phyloP scores from a whole-genome alignment of 2,888 invertebrate species.

The Aspidapion aeneum region DNA sequence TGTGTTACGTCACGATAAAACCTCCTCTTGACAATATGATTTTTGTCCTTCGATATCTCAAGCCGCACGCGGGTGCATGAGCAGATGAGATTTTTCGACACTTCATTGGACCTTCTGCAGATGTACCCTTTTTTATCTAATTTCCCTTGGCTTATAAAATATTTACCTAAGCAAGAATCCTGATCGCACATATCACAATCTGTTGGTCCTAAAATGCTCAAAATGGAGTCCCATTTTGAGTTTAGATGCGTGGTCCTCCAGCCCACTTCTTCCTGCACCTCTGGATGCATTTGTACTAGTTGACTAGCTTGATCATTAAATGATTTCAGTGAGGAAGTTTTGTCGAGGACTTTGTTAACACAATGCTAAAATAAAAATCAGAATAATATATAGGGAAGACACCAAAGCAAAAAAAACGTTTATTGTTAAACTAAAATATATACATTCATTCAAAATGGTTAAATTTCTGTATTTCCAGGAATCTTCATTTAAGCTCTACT shows the following conservation, averaged over 20 bases:
- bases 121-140: too few species aligned
- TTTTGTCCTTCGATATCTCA: too few species aligned
- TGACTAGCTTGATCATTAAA: constrained; percentile 77
- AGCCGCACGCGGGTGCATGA: too few species aligned
- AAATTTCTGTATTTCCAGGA: too few species aligned
- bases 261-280: constrained; percentile 63
- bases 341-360: constrained; percentile 70
- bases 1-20: too few species aligned
- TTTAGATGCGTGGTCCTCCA: constrained; percentile 73
- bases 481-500: too few species aligned
- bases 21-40: too few species aligned
- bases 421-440: constrained; percentile 3
- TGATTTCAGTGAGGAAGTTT: constrained; percentile 66
- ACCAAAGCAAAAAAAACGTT: constrained; percentile 13
- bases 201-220: constrained; percentile 63
- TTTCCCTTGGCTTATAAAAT: too few species aligned
- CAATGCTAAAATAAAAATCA: constrained; percentile 58
- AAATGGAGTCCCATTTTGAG: constrained; percentile 75
- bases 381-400: constrained; percentile 11
- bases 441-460: too few species aligned
- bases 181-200: constrained; percentile 46
- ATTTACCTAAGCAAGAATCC: constrained; percentile 41
- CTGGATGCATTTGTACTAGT: constrained; percentile 60
- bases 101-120: too few species aligned
- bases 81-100: too few species aligned